Evolutionary conservation across 2,888 invertebrate species (phyloP).

Genomic region (Platerodrilus igneus): DNA sequence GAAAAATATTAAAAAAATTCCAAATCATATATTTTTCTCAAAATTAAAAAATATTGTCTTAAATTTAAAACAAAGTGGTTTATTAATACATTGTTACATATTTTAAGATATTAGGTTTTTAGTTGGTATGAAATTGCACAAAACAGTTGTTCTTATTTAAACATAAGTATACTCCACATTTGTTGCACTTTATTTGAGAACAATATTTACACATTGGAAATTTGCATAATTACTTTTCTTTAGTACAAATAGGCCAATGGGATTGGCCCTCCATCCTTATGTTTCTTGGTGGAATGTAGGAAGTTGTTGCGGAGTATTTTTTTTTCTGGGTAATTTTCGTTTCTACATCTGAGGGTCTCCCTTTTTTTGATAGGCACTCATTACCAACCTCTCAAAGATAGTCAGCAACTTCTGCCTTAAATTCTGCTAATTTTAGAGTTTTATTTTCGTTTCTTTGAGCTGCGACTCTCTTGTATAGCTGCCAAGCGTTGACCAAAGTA

Average conservation of each 20-base stretch:
- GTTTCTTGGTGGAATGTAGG: no score
- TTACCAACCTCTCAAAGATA: constrained; percentile 6
- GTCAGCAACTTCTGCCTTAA: constrained; percentile 19
- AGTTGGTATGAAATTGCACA: no score
- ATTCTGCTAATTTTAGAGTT: constrained; percentile 24
- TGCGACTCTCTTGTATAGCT: constrained; percentile 9
- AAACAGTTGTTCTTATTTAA: no score
- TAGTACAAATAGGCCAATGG: background rate
- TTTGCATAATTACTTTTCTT: background rate
- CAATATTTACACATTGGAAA: no score
- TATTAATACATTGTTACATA: no score
- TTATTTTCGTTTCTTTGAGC: constrained; percentile 7
- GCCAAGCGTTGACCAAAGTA: constrained; percentile 16
- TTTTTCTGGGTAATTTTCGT: background rate
- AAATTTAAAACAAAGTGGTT: no score
- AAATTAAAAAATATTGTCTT: no score
- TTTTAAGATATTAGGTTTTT: no score
- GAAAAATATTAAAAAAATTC: no score
- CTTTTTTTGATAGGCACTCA: background rate
- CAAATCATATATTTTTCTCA: no score
- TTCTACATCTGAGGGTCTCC: constrained; percentile 5
- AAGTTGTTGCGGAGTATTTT: constrained; percentile 3
- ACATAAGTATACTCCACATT: no score
- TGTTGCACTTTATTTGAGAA: no score
- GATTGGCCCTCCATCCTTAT: background rate